Evolutionary conservation across 2,888 invertebrate species (phyloP).

Genomic region (Epinotia ramella): DNA sequence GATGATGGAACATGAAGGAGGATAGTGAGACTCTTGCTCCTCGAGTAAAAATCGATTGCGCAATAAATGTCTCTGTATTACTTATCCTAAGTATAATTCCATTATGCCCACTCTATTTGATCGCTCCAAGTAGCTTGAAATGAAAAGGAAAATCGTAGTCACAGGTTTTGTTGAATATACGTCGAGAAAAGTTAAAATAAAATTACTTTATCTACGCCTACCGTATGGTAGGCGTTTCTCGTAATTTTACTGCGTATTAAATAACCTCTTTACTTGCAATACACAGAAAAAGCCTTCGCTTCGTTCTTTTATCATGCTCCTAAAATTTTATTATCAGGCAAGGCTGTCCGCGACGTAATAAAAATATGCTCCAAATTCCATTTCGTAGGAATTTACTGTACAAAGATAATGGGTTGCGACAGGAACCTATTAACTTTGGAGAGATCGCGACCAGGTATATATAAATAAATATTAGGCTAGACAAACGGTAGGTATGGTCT

Average conservation of each 20-base stretch:
- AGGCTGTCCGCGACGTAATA: slow-evolving; percentile 38
- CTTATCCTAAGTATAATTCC: too few species aligned
- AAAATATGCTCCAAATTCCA: slow-evolving; percentile 41
- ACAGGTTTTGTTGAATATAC: too few species aligned
- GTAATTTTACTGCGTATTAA: slow-evolving; percentile 23
- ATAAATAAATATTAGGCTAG: not conserved
- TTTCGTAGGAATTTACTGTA: slow-evolving; percentile 33
- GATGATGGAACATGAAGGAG: too few species aligned
- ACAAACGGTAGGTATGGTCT: too few species aligned
- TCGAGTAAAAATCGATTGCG: too few species aligned
- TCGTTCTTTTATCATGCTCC: slow-evolving; percentile 38
- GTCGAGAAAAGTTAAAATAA: too few species aligned
- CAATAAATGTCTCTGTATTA: too few species aligned
- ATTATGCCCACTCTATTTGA: too few species aligned
- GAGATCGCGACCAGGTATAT: not conserved
- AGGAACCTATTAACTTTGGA: slow-evolving; percentile 21
- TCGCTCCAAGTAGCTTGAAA: too few species aligned
- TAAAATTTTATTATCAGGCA: slow-evolving; percentile 42
- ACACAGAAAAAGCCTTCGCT: slow-evolving; percentile 28
- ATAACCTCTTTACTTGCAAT: slow-evolving; percentile 28
- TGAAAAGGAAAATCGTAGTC: too few species aligned
- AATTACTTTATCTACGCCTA: not conserved
- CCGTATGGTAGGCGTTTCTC: not conserved
- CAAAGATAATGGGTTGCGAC: slow-evolving; percentile 32
- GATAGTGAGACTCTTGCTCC: too few species aligned